Evolutionary conservation across 2,113 vertebrate species (phyloP), one percentile per base, ranked within the genome.

Genomic region (Neofelis nebulosa): DNA sequence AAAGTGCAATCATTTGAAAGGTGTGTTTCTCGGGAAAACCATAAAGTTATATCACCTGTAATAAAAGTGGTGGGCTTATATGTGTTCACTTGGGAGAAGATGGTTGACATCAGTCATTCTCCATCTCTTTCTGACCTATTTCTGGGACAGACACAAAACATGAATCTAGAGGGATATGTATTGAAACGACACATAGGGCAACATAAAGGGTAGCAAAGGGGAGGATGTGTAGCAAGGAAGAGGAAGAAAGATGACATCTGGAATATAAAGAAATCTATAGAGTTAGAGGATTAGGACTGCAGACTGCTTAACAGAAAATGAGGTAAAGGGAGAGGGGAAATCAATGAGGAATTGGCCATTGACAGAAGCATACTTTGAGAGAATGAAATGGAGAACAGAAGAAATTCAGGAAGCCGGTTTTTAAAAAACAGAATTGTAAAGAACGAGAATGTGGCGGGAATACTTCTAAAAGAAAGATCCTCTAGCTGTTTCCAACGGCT

Each of bases 91-190:
- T 66, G 29, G 65, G 50, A 81, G 48, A 92, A 91, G 66, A 93
- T 7, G 3, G n/a, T 38, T 92, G 69, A 87, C 36, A 74, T 65
- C 48, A 81, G 38, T 68, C 14, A 69, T 57, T 86, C 66, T 13
- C 25, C 21, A 33, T 78, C 41, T 52, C 68, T 89, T 94, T 74
- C 82, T 90, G 89, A 71, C 25, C 86, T 96, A 61, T 95, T 94
- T 97, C 92, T 81, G 50, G 25, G 73, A 83, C 55, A 93, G 23
- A 83, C 4, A 74, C 18, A 86, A 78, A 97, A 55, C 13, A 63
- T 80, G 16, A 81, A 50, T 86, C 45, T 80, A 76, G 78, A 92
- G 1, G 52, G 15, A 73, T 61, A 25, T 69, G 38, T 52, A 65
- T 29, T 83, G n/a, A 94, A 79, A 90, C 52, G 14, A 94, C 80